Evolutionary conservation across 2,797 vertebrate species (phyloP).

Genomic region (Cephalopachus bancanus): DNA sequence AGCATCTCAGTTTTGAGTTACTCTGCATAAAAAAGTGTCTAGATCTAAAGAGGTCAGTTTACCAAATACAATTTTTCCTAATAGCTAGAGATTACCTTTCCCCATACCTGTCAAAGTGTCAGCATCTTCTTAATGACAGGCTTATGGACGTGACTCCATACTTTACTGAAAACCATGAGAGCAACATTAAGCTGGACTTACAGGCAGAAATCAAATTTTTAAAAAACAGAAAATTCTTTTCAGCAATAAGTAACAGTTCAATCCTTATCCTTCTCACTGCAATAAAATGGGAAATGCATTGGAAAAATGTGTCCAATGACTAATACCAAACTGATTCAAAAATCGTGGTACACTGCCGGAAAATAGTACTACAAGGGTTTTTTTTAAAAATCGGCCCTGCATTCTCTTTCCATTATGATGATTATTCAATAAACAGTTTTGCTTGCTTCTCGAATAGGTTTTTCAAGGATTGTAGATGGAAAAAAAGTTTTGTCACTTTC

Average conservation of each 20-base stretch:
- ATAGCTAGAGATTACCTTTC: background rate
- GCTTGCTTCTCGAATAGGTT: slow-evolving; percentile 18
- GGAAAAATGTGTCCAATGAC: slow-evolving; percentile 55
- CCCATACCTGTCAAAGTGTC: slow-evolving; percentile 11
- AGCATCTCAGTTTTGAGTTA: slow-evolving; percentile 22
- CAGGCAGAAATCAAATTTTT: slow-evolving; percentile 33
- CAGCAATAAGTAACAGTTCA: slow-evolving; percentile 42
- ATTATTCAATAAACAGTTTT: slow-evolving; percentile 49
- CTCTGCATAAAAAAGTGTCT: background rate
- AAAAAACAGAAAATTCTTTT: background rate
- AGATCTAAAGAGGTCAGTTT: background rate
- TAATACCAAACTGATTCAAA: slow-evolving; percentile 48
- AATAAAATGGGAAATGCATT: slow-evolving; percentile 40
- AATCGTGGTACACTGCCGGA: background rate
- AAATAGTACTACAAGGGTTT: background rate
- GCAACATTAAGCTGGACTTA: slow-evolving; percentile 54
- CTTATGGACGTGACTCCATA: background rate
- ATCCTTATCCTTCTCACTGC: background rate
- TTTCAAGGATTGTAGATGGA: background rate
- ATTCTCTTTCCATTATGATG: slow-evolving; percentile 23
- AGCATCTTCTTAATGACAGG: slow-evolving; percentile 20
- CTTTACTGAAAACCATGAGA: slow-evolving; percentile 56
- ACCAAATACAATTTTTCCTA: background rate
- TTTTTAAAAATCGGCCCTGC: background rate
- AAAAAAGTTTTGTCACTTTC: slow-evolving; percentile 61